These are phyloP conservation scores for Agrypnus murinus DNA, from an alignment of 2,888 invertebrate genomes.

Conservation along the genomic window DNA sequence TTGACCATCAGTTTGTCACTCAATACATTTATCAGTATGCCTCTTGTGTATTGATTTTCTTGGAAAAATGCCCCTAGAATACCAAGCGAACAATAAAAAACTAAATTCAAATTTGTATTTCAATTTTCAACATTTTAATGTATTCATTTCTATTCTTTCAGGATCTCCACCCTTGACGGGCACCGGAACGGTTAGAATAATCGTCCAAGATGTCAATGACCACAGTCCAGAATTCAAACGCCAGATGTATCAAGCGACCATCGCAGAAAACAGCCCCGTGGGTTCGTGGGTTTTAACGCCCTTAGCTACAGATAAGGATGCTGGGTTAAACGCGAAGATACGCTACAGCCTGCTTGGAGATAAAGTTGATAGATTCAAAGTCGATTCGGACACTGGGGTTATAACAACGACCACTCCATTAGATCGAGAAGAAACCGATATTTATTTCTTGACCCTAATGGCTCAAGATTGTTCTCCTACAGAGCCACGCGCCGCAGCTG, in stretches of 20 bases:
- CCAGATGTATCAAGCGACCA: constrained; percentile 84
- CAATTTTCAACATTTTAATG: constrained; percentile 18
- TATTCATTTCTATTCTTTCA: constrained; percentile 70
- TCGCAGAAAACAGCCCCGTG: constrained; percentile 87
- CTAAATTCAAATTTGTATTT: background rate
- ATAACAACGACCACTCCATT: constrained; percentile 83
- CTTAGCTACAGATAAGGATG: constrained; percentile 86
- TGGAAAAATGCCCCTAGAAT: constrained; percentile 12
- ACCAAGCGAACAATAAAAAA: constrained; percentile 4
- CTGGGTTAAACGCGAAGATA: constrained; percentile 90
- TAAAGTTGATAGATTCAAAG: constrained; percentile 85
- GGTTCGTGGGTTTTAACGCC: constrained; percentile 87
- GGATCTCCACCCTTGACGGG: constrained; percentile 95
- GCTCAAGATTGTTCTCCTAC: constrained; percentile 93
- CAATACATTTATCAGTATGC: constrained; percentile 37
- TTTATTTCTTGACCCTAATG: constrained; percentile 88
- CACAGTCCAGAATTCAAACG: constrained; percentile 92
- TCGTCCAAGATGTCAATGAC: constrained; percentile 96
- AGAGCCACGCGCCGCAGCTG: constrained; percentile 87
- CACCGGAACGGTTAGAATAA: constrained; percentile 90
- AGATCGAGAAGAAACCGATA: constrained; percentile 86
- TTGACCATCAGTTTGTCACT: constrained; percentile 38
- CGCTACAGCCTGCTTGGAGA: constrained; percentile 90
- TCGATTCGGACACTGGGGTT: constrained; percentile 86
- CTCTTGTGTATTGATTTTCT: constrained; percentile 28